phyloP scores from a whole-genome alignment of 2,797 vertebrate genomes.

The Phataginus tetradactyla region DNA sequence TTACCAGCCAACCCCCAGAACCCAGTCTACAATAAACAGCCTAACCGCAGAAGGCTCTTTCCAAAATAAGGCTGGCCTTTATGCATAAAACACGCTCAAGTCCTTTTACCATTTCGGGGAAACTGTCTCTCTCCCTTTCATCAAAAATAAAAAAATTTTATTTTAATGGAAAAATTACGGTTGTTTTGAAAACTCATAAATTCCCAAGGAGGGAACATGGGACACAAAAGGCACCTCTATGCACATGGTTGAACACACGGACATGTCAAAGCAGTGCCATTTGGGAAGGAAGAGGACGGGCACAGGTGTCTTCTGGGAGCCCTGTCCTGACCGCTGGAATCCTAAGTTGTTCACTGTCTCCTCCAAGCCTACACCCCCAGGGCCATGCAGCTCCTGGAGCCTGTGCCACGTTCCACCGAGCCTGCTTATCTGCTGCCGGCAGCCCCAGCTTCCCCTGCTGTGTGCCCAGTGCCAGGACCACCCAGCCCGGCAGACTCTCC shows the following conservation, averaged over 20 bases:
- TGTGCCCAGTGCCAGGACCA: neutral
- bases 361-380: neutral
- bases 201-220: neutral
- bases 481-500: rapidly evolving
- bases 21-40: neutral
- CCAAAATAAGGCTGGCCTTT: neutral
- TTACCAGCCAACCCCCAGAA: neutral
- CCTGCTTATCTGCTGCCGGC: too few relatives aligned
- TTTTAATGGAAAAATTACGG: neutral
- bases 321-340: neutral
- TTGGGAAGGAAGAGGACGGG: neutral
- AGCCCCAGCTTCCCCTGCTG: neutral
- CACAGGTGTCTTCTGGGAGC: neutral
- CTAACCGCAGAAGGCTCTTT: slow-evolving; percentile 15
- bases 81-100: slow-evolving; percentile 7
- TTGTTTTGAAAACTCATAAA: slow-evolving; percentile 13
- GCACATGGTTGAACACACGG: neutral
- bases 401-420: neutral
- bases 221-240: neutral
- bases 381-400: neutral
- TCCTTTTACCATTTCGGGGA: slow-evolving; percentile 28
- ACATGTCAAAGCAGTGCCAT: neutral
- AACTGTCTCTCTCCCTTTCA: neutral
- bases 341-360: rapidly evolving
- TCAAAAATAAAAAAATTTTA: neutral